Conservation (phyloP, 2,113 vertebrate species). For the Gadus chalcogrammus region DNA sequence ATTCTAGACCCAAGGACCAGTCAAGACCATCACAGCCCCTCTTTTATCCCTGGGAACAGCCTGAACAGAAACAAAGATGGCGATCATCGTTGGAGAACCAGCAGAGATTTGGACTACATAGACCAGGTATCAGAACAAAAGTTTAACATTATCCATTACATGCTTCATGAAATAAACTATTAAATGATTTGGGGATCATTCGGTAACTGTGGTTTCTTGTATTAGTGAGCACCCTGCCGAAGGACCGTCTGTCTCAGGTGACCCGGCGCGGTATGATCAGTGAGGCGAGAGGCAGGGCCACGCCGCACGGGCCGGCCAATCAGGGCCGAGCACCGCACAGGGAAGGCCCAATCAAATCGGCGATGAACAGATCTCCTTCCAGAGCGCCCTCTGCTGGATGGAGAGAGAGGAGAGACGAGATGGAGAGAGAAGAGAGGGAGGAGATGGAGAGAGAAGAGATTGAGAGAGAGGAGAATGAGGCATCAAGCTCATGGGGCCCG, state of each 20-base stretch:
- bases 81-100: constrained; percentile 23
- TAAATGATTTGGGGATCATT: not conserved
- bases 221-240: constrained; percentile 62
- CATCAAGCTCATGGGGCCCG: constrained; percentile 71
- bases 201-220: not conserved
- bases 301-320: not conserved
- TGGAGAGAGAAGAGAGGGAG: not conserved
- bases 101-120: constrained; percentile 60
- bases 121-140: constrained; percentile 58
- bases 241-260: constrained; percentile 67
- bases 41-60: constrained; percentile 30
- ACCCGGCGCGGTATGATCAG: constrained; percentile 68
- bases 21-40: constrained; percentile 26
- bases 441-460: constrained; percentile 1
- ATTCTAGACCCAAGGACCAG: too few species aligned
- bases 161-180: too few species aligned
- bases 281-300: constrained; percentile 31
- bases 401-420: constrained; percentile 1
- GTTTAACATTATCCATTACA: not conserved
- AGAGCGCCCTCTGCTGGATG: constrained; percentile 6
- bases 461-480: constrained; percentile 47
- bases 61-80: constrained; percentile 25
- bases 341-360: constrained; percentile 9
- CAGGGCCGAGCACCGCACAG: constrained; percentile 16
- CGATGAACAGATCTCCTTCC: constrained; percentile 5